A percentile compares a stretch with the other conserved stretches of the same genome.
Evolutionary conservation across 2,888 invertebrate species (phyloP).

Genomic region (Bombylius discolor): DNA sequence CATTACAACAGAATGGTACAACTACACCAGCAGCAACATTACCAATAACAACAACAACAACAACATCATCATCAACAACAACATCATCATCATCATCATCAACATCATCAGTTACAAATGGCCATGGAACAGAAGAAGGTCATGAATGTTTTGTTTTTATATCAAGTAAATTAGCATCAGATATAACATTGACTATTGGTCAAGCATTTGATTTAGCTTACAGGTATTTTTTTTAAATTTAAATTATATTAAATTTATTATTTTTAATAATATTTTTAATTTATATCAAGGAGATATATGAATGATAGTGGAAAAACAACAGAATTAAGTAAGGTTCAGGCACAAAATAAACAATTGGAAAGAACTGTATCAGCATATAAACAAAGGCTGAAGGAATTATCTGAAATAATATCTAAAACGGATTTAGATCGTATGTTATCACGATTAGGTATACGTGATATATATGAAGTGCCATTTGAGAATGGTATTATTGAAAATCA

Average conservation of each 20-base stretch:
- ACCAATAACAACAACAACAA: constrained; percentile 9
- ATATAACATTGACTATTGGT: constrained; percentile 94
- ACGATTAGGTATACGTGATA: constrained; percentile 44
- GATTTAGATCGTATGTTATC: constrained; percentile 38
- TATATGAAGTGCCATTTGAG: constrained; percentile 35
- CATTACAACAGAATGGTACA: constrained; percentile 9
- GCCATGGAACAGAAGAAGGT: constrained; percentile 49
- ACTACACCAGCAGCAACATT: constrained; percentile 14
- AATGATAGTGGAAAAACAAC: constrained; percentile 83
- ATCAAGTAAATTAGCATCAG: constrained; percentile 92
- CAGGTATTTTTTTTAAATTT: constrained; percentile 39
- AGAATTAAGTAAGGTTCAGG: constrained; percentile 76
- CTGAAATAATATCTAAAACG: constrained; percentile 32
- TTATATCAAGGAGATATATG: constrained; percentile 53
- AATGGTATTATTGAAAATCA: constrained; percentile 12
- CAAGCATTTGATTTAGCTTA: constrained; percentile 98
- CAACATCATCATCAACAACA: constrained; percentile 12
- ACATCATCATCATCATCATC: constrained; percentile 17
- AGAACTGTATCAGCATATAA: constrained; percentile 73
- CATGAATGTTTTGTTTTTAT: constrained; percentile 97
- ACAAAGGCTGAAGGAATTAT: constrained; percentile 60
- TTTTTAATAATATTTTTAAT: background rate
- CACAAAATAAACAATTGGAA: constrained; percentile 77
- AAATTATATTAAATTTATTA: background rate
- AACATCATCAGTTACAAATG: constrained; percentile 20